Conservation (phyloP, 2,113 vertebrate genomes). For the Amia ocellicauda region DNA sequence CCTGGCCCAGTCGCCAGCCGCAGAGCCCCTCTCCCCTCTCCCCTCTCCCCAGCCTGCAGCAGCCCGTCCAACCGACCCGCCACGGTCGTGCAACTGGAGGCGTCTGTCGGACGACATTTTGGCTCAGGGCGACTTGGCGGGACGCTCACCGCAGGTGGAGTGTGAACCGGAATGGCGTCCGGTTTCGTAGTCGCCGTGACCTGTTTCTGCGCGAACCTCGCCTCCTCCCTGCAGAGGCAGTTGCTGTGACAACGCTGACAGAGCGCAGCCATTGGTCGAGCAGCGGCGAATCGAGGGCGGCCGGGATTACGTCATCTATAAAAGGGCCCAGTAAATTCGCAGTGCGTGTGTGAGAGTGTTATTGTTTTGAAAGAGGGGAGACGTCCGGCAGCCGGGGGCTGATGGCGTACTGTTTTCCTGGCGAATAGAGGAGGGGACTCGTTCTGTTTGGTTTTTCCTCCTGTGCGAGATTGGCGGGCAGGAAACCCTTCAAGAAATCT, state of each 20-base stretch:
- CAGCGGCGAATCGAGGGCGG: conserved; percentile 26
- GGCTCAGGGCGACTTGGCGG: conserved; percentile 19
- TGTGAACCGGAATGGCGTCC: conserved; percentile 39
- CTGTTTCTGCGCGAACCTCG: conserved; percentile 9
- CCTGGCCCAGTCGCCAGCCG: conserved; percentile 37
- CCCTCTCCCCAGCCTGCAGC: background rate
- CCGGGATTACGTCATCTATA: conserved; percentile 53
- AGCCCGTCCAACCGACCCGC: background rate
- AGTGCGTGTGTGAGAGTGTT: too few species aligned
- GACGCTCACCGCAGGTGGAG: background rate
- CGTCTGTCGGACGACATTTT: conserved; percentile 28
- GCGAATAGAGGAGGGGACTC: too few species aligned
- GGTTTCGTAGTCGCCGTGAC: conserved; percentile 24
- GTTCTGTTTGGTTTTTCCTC: too few species aligned
- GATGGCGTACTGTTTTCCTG: too few species aligned
- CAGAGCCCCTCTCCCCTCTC: too few species aligned
- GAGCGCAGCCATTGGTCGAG: conserved; percentile 29
- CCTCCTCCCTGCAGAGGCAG: conserved; percentile 43
- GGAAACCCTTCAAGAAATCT: too few species aligned
- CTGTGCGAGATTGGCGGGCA: too few species aligned
- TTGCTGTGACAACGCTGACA: conserved; percentile 45
- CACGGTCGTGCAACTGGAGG: conserved; percentile 29
- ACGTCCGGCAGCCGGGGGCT: too few species aligned
- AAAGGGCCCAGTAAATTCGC: conserved; percentile 22
- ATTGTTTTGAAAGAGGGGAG: too few species aligned